Conservation (phyloP, 2,888 invertebrate genomes). For the Drosophila borborema region DNA sequence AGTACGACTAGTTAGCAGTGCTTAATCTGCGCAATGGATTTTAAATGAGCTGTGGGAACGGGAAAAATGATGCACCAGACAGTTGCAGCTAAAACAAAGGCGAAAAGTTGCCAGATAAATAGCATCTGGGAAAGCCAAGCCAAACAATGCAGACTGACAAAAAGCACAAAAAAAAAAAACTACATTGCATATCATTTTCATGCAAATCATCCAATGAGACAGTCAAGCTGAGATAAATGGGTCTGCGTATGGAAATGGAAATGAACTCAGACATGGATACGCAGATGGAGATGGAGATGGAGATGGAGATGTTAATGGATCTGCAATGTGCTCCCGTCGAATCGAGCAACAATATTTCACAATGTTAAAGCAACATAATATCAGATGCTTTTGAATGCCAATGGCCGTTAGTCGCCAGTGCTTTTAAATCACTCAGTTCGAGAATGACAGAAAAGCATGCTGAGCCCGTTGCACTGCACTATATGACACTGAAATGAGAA, state of each 20-base stretch:
- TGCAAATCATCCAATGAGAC: slow-evolving; percentile 55
- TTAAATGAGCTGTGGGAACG: slow-evolving; percentile 49
- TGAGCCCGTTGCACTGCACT: slow-evolving; percentile 5
- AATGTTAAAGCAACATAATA: slow-evolving; percentile 61
- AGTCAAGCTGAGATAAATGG: slow-evolving; percentile 33
- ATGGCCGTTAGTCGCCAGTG: slow-evolving; percentile 30
- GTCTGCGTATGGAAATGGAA: slow-evolving; percentile 6
- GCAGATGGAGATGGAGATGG: background rate
- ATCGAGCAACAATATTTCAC: slow-evolving; percentile 51
- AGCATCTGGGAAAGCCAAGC: slow-evolving; percentile 12
- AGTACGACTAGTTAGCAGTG: slow-evolving; percentile 13
- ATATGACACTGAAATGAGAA: slow-evolving; percentile 6
- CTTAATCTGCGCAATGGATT: slow-evolving; percentile 32
- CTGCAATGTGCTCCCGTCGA: slow-evolving; percentile 1
- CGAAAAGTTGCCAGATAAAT: slow-evolving; percentile 41
- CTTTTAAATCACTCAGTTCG: slow-evolving; percentile 64
- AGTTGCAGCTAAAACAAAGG: slow-evolving; percentile 34
- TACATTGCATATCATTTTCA: slow-evolving; percentile 52
- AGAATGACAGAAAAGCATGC: slow-evolving; percentile 8
- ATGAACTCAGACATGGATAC: background rate
- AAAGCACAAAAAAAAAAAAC: slow-evolving; percentile 16
- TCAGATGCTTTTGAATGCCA: slow-evolving; percentile 60
- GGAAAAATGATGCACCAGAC: slow-evolving; percentile 6
- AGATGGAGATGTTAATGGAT: slow-evolving; percentile 4
- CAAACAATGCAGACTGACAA: slow-evolving; percentile 6